Evolutionary conservation across 2,113 vertebrate genomes (phyloP).

Genomic region (Bufo gargarizans): DNA sequence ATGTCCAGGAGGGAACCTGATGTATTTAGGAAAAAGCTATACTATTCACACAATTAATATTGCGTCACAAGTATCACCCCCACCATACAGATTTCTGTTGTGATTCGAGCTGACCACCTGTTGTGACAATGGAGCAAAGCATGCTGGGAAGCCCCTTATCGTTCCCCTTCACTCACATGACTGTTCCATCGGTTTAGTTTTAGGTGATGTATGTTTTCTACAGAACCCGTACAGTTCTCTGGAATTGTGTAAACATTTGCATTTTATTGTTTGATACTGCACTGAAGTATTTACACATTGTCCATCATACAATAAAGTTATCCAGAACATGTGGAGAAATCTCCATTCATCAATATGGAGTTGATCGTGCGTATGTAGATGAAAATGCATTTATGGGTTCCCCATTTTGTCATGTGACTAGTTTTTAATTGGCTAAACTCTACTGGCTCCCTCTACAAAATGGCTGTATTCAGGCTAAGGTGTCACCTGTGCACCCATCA

Average conservation of each 20-base stretch:
- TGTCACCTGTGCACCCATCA: too few relatives aligned
- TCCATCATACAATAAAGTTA: slow-evolving; percentile 4
- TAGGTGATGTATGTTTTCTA: slow-evolving; percentile 14
- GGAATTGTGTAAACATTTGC: slow-evolving; percentile 5
- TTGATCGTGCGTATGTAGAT: background rate
- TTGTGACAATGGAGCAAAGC: slow-evolving; percentile 30
- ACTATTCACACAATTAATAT: slow-evolving; percentile 73
- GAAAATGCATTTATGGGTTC: background rate
- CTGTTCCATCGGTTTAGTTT: background rate
- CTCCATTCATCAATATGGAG: background rate
- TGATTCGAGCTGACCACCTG: slow-evolving; percentile 68
- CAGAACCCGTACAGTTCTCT: background rate
- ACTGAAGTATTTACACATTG: background rate
- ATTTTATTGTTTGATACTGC: slow-evolving; percentile 26
- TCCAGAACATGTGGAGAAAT: background rate
- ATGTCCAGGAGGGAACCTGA: slow-evolving; percentile 58
- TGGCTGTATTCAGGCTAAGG: background rate
- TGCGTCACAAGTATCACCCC: slow-evolving; percentile 70
- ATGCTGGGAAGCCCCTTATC: slow-evolving; percentile 42
- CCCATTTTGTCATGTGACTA: background rate
- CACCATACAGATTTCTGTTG: slow-evolving; percentile 66
- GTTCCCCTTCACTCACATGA: background rate
- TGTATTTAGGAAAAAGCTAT: slow-evolving; percentile 67
- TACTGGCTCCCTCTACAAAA: background rate
- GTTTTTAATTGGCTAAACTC: background rate